Percentiles rank a stretch among this genome's conserved stretches.
These are phyloP conservation scores for Phrynocephalus versicolor DNA, from an alignment of 2,113 vertebrate species.

Conservation along the genomic window DNA sequence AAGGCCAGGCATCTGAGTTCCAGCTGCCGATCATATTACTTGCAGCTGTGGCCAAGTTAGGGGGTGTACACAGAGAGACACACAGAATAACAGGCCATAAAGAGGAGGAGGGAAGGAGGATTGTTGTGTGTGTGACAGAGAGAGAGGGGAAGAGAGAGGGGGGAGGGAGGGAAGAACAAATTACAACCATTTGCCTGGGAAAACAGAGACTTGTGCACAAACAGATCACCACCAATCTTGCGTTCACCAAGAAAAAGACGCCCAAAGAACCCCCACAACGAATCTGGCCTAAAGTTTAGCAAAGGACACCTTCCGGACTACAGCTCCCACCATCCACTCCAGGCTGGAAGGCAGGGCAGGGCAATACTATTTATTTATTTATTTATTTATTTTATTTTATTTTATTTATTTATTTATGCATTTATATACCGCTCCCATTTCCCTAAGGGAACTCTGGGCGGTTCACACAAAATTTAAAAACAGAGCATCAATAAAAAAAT, in stretches of 20 bases:
- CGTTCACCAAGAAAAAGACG: not conserved
- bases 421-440: too few species aligned
- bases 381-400: too few species aligned
- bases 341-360: too few species aligned
- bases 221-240: not conserved
- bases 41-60: slow-evolving; percentile 60
- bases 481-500: too few species aligned
- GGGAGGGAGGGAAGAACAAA: not conserved
- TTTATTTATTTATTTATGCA: too few species aligned
- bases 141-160: not conserved
- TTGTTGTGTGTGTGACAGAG: not conserved
- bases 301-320: too few species aligned
- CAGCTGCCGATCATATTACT: slow-evolving; percentile 63
- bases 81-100: not conserved
- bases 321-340: too few species aligned
- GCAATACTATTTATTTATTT: too few species aligned
- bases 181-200: not conserved
- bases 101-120: not conserved
- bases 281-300: too few species aligned
- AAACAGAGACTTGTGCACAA: not conserved
- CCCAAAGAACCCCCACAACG: too few species aligned
- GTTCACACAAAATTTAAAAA: too few species aligned
- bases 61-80: not conserved
- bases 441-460: too few species aligned
- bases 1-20: slow-evolving; percentile 43